phyloP scores from a whole-genome alignment of 1,140 invertebrate species.

The Coptotermes formosanus region DNA sequence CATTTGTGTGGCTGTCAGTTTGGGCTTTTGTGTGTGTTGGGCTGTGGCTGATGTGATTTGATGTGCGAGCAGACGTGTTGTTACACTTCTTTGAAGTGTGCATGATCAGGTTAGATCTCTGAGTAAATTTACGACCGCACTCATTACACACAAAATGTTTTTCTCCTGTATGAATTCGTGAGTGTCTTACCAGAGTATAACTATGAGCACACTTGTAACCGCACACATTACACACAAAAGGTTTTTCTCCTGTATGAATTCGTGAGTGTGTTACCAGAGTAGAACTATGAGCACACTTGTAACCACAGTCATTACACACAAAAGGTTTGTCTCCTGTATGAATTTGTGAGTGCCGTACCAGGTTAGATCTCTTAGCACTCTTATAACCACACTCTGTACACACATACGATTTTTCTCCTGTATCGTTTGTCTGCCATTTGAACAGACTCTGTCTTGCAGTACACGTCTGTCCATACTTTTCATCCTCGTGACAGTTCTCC shows the following conservation, averaged over 20 bases:
- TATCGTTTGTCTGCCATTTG: not conserved
- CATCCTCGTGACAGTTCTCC: not conserved
- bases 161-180: no score
- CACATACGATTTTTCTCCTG: not conserved
- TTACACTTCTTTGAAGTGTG: no score
- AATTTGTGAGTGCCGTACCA: not conserved
- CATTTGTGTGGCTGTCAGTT: no score
- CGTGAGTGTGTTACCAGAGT: not conserved
- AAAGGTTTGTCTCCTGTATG: not conserved
- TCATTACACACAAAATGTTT: no score
- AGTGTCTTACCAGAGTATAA: no score
- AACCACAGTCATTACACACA: not conserved
- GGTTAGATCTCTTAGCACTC: not conserved
- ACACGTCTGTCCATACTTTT: not conserved
- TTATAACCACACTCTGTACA: not conserved
- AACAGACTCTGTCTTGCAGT: not conserved
- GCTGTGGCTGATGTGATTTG: no score
- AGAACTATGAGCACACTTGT: not conserved
- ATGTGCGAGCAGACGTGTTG: no score
- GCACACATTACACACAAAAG: not conserved
- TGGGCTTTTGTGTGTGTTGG: no score
- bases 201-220: no score
- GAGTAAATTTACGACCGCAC: no score
- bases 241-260: not conserved
- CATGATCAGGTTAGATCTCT: no score